These are phyloP conservation scores for Phoenicopterus ruber DNA, from an alignment of 2,113 vertebrate species.

Conservation along the genomic window DNA sequence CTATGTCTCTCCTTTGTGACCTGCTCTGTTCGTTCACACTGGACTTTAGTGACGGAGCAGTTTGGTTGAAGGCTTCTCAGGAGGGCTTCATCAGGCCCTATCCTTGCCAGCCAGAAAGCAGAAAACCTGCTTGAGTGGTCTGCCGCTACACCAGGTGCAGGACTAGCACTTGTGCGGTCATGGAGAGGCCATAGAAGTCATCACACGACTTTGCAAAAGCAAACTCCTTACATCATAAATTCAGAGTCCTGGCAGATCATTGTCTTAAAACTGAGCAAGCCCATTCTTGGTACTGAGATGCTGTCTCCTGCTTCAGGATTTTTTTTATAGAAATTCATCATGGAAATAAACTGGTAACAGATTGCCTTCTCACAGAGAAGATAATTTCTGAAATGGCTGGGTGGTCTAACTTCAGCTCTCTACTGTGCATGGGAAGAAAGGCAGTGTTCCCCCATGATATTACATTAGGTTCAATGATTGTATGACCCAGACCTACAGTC, in stretches of 20 bases:
- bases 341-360: background rate
- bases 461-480: background rate
- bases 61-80: background rate
- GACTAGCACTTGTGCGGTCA: background rate
- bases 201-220: background rate
- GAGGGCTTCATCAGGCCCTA: background rate
- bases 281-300: background rate
- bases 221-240: background rate
- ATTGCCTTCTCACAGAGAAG: background rate
- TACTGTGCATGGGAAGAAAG: rapidly evolving
- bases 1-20: background rate
- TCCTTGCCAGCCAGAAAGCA: background rate
- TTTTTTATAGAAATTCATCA: background rate
- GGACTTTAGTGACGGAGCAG: background rate
- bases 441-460: background rate
- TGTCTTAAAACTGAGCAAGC: background rate
- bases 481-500: background rate
- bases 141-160: background rate
- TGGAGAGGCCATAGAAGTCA: background rate
- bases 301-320: background rate
- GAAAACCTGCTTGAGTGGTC: background rate
- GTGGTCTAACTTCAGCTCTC: background rate
- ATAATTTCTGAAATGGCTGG: background rate
- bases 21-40: background rate
- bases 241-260: background rate